A percentile compares a stretch with the other conserved stretches of the same genome.
Evolutionary conservation across 2,888 invertebrate species (phyloP).

Genomic region (Plagodis dolabraria): DNA sequence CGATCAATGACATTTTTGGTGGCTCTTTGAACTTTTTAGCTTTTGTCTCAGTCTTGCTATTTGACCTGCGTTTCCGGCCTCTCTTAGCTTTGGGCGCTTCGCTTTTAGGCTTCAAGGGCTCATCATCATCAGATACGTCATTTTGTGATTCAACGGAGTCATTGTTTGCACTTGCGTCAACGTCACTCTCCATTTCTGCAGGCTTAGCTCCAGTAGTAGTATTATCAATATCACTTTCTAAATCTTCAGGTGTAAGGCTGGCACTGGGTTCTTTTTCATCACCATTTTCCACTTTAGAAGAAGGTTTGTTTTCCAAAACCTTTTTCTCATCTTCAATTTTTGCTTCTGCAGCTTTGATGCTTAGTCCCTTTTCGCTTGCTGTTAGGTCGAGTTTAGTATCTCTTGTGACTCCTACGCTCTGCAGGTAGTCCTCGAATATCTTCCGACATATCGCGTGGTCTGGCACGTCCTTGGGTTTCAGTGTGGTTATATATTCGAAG

Average conservation of each 20-base stretch:
- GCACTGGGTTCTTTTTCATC: too few species aligned
- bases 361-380: constrained; percentile 40
- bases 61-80: constrained; percentile 43
- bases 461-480: constrained; percentile 89
- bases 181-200: too few species aligned
- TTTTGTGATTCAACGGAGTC: constrained; percentile 36
- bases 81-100: constrained; percentile 38
- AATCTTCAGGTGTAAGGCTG: too few species aligned
- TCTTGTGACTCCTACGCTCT: constrained; percentile 83
- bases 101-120: constrained; percentile 36
- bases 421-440: constrained; percentile 87
- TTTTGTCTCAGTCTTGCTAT: constrained; percentile 54
- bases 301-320: too few species aligned
- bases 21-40: background rate
- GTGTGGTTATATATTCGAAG: constrained; percentile 87
- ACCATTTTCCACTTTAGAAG: too few species aligned
- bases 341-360: background rate
- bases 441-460: constrained; percentile 90
- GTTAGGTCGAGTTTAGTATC: constrained; percentile 86
- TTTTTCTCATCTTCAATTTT: background rate
- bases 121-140: constrained; percentile 41
- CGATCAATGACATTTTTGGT: background rate
- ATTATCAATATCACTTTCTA: background rate
- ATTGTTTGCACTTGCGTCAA: too few species aligned
- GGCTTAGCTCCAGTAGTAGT: too few species aligned